Conservation (phyloP, 2,797 vertebrate genomes). For the Etheostoma nigrum region DNA sequence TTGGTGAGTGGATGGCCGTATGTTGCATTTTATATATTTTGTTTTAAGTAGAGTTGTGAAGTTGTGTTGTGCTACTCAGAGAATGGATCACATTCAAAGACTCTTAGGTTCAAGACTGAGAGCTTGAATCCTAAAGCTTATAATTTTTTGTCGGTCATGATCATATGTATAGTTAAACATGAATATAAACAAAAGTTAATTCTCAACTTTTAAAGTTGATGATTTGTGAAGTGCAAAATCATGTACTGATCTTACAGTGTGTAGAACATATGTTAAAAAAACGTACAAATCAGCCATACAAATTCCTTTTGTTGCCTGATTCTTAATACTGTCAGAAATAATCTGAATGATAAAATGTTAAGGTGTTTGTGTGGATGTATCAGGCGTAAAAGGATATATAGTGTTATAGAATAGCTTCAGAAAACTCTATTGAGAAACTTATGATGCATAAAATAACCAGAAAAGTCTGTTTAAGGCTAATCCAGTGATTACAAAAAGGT, state of each 20-base stretch:
- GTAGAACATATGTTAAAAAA: background rate
- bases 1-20: conserved; percentile 69
- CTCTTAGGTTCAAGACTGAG: background rate
- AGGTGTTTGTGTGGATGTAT: conserved; percentile 5
- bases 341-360: conserved; percentile 20
- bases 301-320: conserved; percentile 40
- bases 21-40: conserved; percentile 27
- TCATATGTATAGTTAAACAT: background rate
- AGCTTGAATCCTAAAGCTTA: background rate
- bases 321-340: conserved; percentile 32
- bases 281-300: conserved; percentile 32
- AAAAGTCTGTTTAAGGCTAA: background rate
- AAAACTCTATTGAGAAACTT: background rate
- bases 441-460: background rate
- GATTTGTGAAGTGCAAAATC: background rate
- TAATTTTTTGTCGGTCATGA: background rate
- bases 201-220: background rate
- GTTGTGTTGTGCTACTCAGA: conserved; percentile 18
- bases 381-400: background rate
- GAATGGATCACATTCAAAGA: conserved; percentile 6
- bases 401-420: background rate
- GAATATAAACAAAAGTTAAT: background rate
- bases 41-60: conserved; percentile 13
- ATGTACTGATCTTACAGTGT: background rate
- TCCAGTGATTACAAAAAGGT: no score